Evolutionary conservation across 2,113 vertebrate species (phyloP).

Genomic region (Anser brachyrhynchus): DNA sequence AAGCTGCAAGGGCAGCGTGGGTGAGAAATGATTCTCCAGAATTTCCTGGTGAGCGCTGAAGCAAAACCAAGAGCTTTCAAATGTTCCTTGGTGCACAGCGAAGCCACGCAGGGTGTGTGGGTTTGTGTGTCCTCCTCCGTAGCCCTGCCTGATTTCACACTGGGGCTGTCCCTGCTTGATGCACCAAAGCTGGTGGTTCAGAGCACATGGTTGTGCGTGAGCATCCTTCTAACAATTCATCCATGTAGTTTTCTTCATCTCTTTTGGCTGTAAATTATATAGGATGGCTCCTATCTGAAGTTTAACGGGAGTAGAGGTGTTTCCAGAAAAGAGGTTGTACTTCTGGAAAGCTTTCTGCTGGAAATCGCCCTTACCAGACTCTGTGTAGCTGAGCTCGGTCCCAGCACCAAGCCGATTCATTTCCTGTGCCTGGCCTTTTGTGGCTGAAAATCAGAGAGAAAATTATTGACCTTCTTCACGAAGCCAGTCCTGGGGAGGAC

Average conservation of each 20-base stretch:
- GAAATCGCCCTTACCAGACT: neutral
- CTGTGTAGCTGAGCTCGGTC: fast-evolving
- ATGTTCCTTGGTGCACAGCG: neutral
- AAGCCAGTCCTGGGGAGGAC: neutral
- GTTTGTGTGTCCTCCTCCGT: neutral
- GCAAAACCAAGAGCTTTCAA: neutral
- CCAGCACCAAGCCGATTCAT: fast-evolving
- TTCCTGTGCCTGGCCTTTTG: neutral
- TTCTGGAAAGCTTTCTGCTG: neutral
- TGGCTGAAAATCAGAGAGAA: neutral
- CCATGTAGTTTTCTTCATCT: neutral
- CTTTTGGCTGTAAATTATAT: neutral
- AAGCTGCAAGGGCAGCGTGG: neutral
- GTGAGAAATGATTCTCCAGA: neutral
- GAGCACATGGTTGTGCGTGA: neutral
- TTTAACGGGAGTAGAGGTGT: neutral
- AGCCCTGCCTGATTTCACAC: neutral
- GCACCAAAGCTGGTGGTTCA: neutral
- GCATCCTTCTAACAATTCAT: neutral
- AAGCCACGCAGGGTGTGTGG: neutral
- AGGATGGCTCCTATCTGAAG: neutral
- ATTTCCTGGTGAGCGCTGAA: neutral
- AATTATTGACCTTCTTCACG: neutral
- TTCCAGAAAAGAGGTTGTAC: neutral
- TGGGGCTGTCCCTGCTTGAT: neutral